These are phyloP conservation scores for Byasa hedistus DNA, from an alignment of 2,888 invertebrate species.

Conservation along the genomic window DNA sequence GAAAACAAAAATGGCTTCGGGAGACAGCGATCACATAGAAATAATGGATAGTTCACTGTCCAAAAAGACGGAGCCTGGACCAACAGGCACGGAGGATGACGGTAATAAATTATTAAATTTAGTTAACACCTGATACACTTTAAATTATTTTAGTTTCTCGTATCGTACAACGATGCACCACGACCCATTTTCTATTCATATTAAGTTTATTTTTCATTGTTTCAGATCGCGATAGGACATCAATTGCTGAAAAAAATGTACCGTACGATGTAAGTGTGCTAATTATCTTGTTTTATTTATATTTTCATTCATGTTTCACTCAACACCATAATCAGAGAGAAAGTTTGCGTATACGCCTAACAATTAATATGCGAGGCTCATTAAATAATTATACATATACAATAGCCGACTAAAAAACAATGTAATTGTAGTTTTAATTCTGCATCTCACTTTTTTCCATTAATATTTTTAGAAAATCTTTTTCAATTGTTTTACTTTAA, in stretches of 20 bases:
- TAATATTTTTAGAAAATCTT: too few species aligned
- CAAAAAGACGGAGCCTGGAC: slow-evolving; percentile 81
- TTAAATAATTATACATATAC: slow-evolving; percentile 41
- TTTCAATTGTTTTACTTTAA: too few species aligned
- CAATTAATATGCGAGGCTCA: slow-evolving; percentile 47
- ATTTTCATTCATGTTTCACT: slow-evolving; percentile 49
- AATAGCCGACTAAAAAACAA: slow-evolving; percentile 27
- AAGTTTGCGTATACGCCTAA: slow-evolving; percentile 42
- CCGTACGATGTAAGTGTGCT: slow-evolving; percentile 81
- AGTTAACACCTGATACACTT: slow-evolving; percentile 45
- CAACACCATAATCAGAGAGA: slow-evolving; percentile 37
- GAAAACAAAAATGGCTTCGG: slow-evolving; percentile 87
- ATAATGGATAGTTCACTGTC: slow-evolving; percentile 83
- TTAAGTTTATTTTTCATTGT: slow-evolving; percentile 54
- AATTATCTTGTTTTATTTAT: slow-evolving; percentile 39
- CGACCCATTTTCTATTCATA: slow-evolving; percentile 49
- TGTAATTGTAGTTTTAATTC: not conserved
- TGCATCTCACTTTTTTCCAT: too few species aligned
- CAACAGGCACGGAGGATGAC: slow-evolving; percentile 81
- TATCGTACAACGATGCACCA: slow-evolving; percentile 25
- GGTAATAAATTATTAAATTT: slow-evolving; percentile 70
- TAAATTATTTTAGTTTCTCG: slow-evolving; percentile 48
- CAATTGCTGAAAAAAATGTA: slow-evolving; percentile 81
- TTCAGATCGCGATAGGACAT: slow-evolving; percentile 81
- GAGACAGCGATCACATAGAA: slow-evolving; percentile 90